Base-by-base conservation (phyloP, 2,888 invertebrate species). In the Dexiosoma caninum region DNA sequence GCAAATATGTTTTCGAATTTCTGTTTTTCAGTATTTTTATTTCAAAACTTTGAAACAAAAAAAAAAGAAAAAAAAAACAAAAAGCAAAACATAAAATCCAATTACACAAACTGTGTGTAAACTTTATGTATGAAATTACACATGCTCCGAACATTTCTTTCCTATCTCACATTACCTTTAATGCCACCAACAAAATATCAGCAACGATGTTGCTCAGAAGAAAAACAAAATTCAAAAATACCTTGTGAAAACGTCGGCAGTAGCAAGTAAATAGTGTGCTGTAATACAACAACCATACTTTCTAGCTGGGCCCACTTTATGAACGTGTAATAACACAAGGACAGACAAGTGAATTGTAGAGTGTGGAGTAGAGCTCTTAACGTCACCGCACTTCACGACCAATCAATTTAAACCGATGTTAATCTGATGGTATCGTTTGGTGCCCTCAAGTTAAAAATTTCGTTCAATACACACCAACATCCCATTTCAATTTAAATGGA, bases 401-500 rank as follows among this genome's bases (percentile, higher is more conserved):
- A 87, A 87, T 87, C 87, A 87, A 87, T 88, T 87, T 87, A 85
- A 86, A 85, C 86, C 86, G 85, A 88, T 88, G 88, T 86, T 88
- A 86, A 87, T 87, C 88, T 86, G 83, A 83, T 85, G 83, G 78
- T 82, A 84, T 83, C 84, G 83, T 83, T 86, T 87, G 77, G 77
- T 81, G 85, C 86, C 87, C 88, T 87, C 85, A 85, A 87, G 86
- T 87, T 86, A 85, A 87, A 81, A 88, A 87, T 87, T 14, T 87
- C 87, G 87, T 88, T 87, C 87, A 86, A 86, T 86, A 86, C 86
- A 86, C 86, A 85, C 85, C 86, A 86, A 86, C 87, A 87, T 86
- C 86, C 87, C 85, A 87, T 87, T 88, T 87, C 88, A 88, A 88
- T 88, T 88, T 88, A 88, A 87, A 88, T 88, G 87, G 87, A 88